Percentiles rank a stretch among this genome's conserved stretches.
Conservation (phyloP, 2,113 vertebrate species). For the Cochlearius cochlearius region DNA sequence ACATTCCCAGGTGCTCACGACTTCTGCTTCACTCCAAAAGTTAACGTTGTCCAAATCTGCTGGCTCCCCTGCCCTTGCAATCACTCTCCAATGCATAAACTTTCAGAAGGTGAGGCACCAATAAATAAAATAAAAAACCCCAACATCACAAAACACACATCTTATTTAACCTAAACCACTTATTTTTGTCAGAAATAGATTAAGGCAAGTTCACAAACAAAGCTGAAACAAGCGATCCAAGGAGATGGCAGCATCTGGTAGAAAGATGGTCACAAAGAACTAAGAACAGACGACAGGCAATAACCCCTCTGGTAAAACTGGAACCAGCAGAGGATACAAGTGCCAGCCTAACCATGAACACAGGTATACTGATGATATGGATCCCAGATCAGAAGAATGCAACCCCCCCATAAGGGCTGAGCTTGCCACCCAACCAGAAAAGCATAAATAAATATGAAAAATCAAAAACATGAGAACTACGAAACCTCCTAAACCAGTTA, state of each 20-base stretch:
- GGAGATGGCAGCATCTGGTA: not conserved
- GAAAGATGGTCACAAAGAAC: not conserved
- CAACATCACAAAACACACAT: not conserved
- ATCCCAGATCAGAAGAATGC: not conserved
- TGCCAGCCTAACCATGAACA: not conserved
- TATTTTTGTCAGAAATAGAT: not conserved
- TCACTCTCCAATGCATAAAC: not conserved
- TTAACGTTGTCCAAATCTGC: not conserved
- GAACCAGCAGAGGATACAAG: not conserved
- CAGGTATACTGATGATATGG: not conserved
- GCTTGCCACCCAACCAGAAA: not conserved
- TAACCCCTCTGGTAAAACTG: not conserved
- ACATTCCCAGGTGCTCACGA: not conserved
- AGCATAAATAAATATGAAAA: not conserved
- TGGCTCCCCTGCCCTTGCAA: not conserved
- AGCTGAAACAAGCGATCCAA: not conserved
- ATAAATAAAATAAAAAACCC: not conserved
- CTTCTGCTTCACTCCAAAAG: not conserved
- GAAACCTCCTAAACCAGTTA: not conserved
- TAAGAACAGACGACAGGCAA: not conserved
- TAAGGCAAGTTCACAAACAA: not conserved
- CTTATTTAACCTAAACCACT: not conserved
- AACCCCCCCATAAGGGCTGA: not conserved
- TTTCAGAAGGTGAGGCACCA: not conserved
- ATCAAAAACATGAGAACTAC: not conserved